Percentiles rank a stretch among this genome's conserved stretches.
Conservation (phyloP, 2,113 vertebrate species). For the Phalacrocorax carbo region DNA sequence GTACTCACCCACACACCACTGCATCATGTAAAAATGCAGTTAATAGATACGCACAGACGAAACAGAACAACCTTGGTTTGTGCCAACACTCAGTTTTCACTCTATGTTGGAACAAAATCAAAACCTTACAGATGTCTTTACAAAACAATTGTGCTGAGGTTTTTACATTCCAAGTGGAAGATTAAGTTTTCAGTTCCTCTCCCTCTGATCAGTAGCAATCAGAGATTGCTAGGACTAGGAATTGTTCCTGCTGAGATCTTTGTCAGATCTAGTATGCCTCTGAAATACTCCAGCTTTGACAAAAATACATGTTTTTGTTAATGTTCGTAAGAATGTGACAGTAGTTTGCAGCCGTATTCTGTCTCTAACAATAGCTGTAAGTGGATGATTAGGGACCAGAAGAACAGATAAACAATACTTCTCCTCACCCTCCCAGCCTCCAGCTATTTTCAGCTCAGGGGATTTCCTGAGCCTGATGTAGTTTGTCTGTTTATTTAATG, state of each 20-base stretch:
- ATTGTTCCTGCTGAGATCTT: neutral
- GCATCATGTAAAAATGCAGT: neutral
- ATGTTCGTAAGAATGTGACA: slow-evolving; percentile 20
- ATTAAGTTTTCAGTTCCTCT: slow-evolving; percentile 5
- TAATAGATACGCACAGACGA: neutral
- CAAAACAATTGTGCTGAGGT: neutral
- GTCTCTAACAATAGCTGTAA: slow-evolving; percentile 56
- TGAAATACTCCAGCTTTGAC: slow-evolving; percentile 50
- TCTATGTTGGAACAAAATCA: slow-evolving; percentile 3
- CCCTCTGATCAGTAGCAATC: neutral
- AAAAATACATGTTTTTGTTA: slow-evolving; percentile 24
- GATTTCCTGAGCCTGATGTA: slow-evolving; percentile 50
- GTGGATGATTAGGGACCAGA: neutral
- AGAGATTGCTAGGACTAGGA: neutral
- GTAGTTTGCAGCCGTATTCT: slow-evolving; percentile 37
- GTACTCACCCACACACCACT: neutral
- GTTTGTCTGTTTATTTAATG: slow-evolving; percentile 36
- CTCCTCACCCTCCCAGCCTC: slow-evolving; percentile 4
- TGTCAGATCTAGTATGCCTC: neutral
- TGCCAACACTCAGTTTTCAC: neutral
- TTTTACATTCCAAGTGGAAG: slow-evolving; percentile 14
- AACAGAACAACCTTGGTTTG: slow-evolving; percentile 7
- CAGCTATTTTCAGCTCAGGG: slow-evolving; percentile 58
- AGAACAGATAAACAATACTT: slow-evolving; percentile 44
- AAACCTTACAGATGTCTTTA: slow-evolving; percentile 31